Evolutionary conservation across 64 coral and sea anemone species (phyloP), one percentile per base, ranked within the genome.

Genomic region (Actinia equina): DNA sequence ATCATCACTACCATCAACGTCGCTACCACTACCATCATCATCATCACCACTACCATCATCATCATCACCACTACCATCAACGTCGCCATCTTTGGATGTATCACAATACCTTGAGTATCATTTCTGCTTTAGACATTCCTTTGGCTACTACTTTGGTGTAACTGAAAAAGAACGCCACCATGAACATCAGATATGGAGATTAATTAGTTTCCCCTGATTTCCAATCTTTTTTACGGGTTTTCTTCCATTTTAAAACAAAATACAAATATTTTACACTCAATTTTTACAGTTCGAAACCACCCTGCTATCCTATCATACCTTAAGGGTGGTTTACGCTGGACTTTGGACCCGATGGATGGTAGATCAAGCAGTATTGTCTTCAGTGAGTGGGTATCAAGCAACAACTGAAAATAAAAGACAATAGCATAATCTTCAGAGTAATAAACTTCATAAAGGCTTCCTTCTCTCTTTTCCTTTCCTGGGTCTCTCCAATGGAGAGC

Each of bases 61-160:
- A 49, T 49, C 7, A 49, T 49, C 7, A 49, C 7, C 7, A 49
- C 22, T n/a, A n/a, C 61, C 61, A 64, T n/a, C 8, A 64, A 4
- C 61, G n/a, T 4, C 16, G n/a, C 12, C 20, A 20, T 4, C 62
- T 37, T 37, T 37, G 30, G 30, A 37, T 37, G 0, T 37, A 65
- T 65, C 62, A 65, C 62, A 20, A 23, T 65, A 98, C 96, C 81
- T 98, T 98, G 45, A 98, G 89, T 85, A 98, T 98, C 96, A 98
- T 98, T 86, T 98, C 96, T 59, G 96, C 96, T 45, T 98, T 98
- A 44, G 91, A 92, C 96, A 98, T 98, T 44, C 96, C 96, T 88
- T 98, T 98, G 43, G 88, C 90, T 9, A 98, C 96, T 69, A 98
- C 96, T 91, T 98, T 98, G n/a, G 96, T 93, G 71, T 91, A 98